Conservation (phyloP, 2,888 invertebrate genomes). For the Drosophila neoperkinsi region DNA sequence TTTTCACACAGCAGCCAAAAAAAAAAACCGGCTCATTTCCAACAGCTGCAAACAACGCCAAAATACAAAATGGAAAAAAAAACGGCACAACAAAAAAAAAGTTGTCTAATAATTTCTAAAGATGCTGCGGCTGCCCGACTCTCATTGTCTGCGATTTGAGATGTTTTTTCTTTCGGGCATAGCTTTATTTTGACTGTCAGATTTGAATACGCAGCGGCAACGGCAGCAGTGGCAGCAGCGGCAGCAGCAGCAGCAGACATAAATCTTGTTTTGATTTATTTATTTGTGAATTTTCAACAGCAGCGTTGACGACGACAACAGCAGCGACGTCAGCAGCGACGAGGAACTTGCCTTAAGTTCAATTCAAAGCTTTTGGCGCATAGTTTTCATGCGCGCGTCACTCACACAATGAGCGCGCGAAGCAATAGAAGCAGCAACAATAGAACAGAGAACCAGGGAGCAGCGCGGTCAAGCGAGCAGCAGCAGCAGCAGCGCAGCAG, state of each 20-base stretch:
- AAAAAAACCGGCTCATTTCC: conserved; percentile 67
- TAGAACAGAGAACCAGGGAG: conserved; percentile 6
- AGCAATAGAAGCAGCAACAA: neutral
- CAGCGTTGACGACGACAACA: neutral
- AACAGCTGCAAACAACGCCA: conserved; percentile 65
- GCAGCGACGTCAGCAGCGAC: conserved; percentile 1
- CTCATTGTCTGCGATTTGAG: conserved; percentile 48
- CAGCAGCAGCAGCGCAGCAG: conserved; percentile 4
- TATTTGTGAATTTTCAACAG: conserved; percentile 38
- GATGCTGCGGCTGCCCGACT: conserved; percentile 39
- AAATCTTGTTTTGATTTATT: conserved; percentile 71
- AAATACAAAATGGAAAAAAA: conserved; percentile 33
- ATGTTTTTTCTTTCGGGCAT: conserved; percentile 24
- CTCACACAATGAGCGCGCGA: conserved; percentile 27
- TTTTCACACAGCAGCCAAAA: conserved; percentile 25
- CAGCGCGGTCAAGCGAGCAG: conserved; percentile 22
- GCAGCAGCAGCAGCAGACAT: conserved; percentile 44
- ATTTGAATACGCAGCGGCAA: conserved; percentile 52
- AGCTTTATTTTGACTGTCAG: conserved; percentile 40
- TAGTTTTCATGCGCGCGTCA: conserved; percentile 53
- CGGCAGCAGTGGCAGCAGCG: conserved; percentile 24
- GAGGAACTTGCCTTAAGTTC: conserved; percentile 21
- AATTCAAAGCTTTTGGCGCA: conserved; percentile 48
- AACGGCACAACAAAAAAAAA: conserved; percentile 31
- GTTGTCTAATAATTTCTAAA: conserved; percentile 64